Conservation (phyloP, 2,888 invertebrate genomes). For the Dasysyrphus tricinctus region DNA sequence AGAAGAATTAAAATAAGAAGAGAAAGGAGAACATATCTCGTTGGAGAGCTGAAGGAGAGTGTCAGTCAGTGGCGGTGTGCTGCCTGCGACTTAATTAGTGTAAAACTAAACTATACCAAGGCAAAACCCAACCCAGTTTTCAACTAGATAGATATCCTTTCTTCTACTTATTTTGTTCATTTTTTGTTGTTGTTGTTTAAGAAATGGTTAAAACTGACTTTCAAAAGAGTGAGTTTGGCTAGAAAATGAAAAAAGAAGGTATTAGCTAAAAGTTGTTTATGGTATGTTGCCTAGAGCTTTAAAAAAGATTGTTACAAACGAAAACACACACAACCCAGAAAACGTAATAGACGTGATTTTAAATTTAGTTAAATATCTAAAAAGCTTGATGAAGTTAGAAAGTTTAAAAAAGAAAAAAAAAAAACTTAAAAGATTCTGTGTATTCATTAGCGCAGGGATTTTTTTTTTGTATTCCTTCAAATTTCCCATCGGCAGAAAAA, state of each 20-base stretch:
- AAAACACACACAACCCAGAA: background rate
- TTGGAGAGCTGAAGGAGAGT: slow-evolving; percentile 18
- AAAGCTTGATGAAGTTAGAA: slow-evolving; percentile 22
- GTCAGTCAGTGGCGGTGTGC: slow-evolving; percentile 28
- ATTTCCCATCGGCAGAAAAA: slow-evolving; percentile 2
- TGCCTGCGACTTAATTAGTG: slow-evolving; percentile 42
- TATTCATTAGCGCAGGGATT: slow-evolving; percentile 21
- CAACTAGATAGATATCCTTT: slow-evolving; percentile 10
- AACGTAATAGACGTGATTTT: slow-evolving; percentile 19
- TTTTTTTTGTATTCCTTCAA: background rate
- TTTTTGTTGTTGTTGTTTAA: background rate
- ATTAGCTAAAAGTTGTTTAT: slow-evolving; percentile 15
- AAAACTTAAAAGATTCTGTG: slow-evolving; percentile 4
- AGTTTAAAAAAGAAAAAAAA: slow-evolving; percentile 3
- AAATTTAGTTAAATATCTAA: slow-evolving; percentile 17
- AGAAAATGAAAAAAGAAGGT: slow-evolving; percentile 19
- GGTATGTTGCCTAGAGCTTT: slow-evolving; percentile 25
- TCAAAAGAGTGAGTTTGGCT: slow-evolving; percentile 26
- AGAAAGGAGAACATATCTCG: background rate
- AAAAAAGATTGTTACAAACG: background rate
- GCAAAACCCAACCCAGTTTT: slow-evolving; percentile 30
- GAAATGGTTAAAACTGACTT: slow-evolving; percentile 30
- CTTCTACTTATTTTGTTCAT: background rate
- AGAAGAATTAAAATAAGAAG: background rate
- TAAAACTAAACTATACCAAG: slow-evolving; percentile 29